phyloP scores from a whole-genome alignment of 1,140 invertebrate genomes.

The Eumaeus atala region DNA sequence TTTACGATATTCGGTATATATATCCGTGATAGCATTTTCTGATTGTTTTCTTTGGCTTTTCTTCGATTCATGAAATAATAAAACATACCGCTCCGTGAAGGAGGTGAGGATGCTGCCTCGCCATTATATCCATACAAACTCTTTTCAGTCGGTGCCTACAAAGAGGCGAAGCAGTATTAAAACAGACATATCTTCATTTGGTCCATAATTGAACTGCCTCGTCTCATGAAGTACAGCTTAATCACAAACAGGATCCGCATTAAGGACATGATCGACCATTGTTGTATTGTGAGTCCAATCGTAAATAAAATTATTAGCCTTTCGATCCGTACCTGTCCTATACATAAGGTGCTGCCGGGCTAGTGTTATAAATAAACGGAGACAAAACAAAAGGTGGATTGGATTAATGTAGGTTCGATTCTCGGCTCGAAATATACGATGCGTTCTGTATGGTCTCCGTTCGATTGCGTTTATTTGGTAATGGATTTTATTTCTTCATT shows the following conservation, averaged over 20 bases:
- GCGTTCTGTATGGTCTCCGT: conserved; percentile 22
- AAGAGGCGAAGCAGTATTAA: neutral
- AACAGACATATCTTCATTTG: conserved; percentile 6
- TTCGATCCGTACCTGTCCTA: conserved; percentile 21
- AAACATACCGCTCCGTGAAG: neutral
- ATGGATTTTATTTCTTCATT: conserved; percentile 16
- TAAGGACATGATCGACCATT: neutral
- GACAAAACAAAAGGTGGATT: conserved; percentile 46
- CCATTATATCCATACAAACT: neutral
- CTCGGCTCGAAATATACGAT: conserved; percentile 35
- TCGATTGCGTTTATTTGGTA: conserved; percentile 1
- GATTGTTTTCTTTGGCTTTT: neutral
- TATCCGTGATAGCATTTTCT: no score
- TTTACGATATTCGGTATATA: no score
- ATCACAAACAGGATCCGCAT: neutral
- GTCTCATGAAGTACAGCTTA: conserved; percentile 4
- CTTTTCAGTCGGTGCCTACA: neutral
- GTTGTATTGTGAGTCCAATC: conserved; percentile 2
- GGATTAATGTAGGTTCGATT: conserved; percentile 46
- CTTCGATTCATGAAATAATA: neutral
- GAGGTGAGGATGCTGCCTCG: no score
- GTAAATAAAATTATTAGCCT: conserved; percentile 14
- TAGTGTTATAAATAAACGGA: conserved; percentile 41
- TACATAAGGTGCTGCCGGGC: conserved; percentile 20
- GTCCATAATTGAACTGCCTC: conserved; percentile 3